These are phyloP conservation scores for Strigamia maritima DNA, from an alignment of 2,888 invertebrate genomes.

Conservation along the genomic window DNA sequence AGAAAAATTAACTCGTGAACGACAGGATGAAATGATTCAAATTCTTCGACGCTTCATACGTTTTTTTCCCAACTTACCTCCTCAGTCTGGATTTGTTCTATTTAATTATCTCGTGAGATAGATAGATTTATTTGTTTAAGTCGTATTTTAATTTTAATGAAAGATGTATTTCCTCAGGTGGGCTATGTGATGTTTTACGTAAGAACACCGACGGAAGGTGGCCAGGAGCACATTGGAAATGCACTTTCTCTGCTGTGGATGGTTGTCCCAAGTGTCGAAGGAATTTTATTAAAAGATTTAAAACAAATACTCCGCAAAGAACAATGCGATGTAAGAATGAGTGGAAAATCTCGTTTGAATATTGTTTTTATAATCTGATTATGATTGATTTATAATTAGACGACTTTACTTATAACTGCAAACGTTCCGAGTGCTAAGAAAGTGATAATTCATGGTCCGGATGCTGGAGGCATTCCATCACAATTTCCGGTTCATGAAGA, in stretches of 20 bases:
- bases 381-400: conserved; percentile 48
- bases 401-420: conserved; percentile 92
- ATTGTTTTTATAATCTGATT: neutral
- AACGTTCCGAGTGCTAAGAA: conserved; percentile 99
- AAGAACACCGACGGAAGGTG: conserved; percentile 90
- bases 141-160: neutral
- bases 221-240: conserved; percentile 88
- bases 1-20: conserved; percentile 88
- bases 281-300: conserved; percentile 98
- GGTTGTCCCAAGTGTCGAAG: conserved; percentile 97
- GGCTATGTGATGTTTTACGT: conserved; percentile 99
- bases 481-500: conserved; percentile 98
- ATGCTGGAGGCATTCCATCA: conserved; percentile 92
- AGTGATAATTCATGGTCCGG: conserved; percentile 93
- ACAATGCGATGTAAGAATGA: conserved; percentile 79
- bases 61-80: conserved; percentile 87
- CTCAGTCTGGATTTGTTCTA: conserved; percentile 95
- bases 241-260: conserved; percentile 95
- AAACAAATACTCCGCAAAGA: conserved; percentile 98
- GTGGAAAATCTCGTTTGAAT: neutral
- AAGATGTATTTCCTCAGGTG: conserved; percentile 55
- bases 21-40: conserved; percentile 92
- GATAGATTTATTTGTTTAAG: too few species aligned
- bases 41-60: conserved; percentile 83
- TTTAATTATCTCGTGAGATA: conserved; percentile 88